Base-by-base conservation (phyloP, 2,797 vertebrate species). In the Valencia hispanica region DNA sequence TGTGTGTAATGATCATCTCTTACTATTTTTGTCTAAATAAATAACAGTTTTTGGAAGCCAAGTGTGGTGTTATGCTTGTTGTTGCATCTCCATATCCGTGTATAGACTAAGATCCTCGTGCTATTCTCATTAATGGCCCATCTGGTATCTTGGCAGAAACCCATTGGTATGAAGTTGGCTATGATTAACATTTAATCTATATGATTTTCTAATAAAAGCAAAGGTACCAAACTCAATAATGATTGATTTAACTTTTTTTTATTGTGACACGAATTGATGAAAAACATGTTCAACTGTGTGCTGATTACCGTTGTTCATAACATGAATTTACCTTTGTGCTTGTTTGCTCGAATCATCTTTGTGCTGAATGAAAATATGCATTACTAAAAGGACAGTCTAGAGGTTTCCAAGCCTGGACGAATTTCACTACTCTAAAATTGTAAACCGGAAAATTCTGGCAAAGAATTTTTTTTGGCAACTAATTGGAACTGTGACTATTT, bases 71-170 rank as follows among this genome's bases (percentile, higher is more conserved):
- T 90, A 84, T 92, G 87, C 84, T 91, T 89, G 93, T 88, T 92
- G 88, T 90, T 92, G 89, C 88, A 84, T 93, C 92, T 90, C 89
- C 86, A 85, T 85, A 89, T 94, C 93, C 88, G 90, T 94, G 93
- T 94, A 91, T 90, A 93, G 94, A 94, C 93, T 91, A 94, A 94
- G 91, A 94, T 94, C 93, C 94, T 85, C 91, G 92, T 86, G 91
- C 93, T 93, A 93, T 93, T 94, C 90, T 92, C 94, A 95, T 95
- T 95, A 95, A 95, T 92, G 93, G 92, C 94, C 95, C 95, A 95
- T 95, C 95, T 95, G 95, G 94, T 93, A 92, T 89, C 72, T 93
- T 94, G 93, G 94, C 95, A 94, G 86, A 86, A 84, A 77, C 89
- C 88, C 92, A 92, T 83, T 89, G 84, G 88, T 91, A 90, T 89